Evolutionary conservation across 2,113 vertebrate genomes (phyloP), one percentile per base, ranked within the genome.

Genomic region (Steatornis caripensis): DNA sequence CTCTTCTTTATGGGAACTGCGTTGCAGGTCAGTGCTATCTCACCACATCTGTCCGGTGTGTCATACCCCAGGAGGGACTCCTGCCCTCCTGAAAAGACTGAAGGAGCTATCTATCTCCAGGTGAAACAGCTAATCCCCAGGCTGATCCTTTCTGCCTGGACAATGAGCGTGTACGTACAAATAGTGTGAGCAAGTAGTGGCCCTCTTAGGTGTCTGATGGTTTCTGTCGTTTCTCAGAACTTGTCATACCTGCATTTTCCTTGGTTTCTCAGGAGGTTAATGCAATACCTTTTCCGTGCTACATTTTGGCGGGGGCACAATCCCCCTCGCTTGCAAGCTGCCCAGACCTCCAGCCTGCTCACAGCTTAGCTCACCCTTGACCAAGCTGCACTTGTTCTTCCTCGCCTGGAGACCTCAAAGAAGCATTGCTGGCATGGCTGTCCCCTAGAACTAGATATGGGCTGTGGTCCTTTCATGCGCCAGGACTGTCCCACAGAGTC

Each of bases 391-490:
- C 11, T 79, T 68, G 30, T 5, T 72, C 7, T 60, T 91, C 10
- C n/a, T 89, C n/a, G 34, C n/a, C 17, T 54, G 21, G 48, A 77
- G 51, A 32, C 18, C n/a, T 68, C 0, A 0, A 54, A 69, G 78
- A 24, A 57, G 27, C 20, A 4, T 37, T 79, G 70, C 62, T 11
- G 32, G 53, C 10, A 20, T 0, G 0, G 17, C 9, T 69, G n/a
- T 83, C 36, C 5, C 0, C 3, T 39, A 10, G n/a, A 15, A 37
- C 39, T 24, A 9, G 23, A 5, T n/a, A 9, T 36, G 17, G 24
- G 15, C 39, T 69, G 21, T 0, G 6, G 61, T 45, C 26, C 74
- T 85, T 2, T 4, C 1, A 0, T 23, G 49, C 7, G 2, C 70
- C 15, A 20, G 1, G 20, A 21, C 7, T 23, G 34, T 89, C 37